Base-by-base conservation (phyloP, 2,797 vertebrate species). In the Thunnus albacares region DNA sequence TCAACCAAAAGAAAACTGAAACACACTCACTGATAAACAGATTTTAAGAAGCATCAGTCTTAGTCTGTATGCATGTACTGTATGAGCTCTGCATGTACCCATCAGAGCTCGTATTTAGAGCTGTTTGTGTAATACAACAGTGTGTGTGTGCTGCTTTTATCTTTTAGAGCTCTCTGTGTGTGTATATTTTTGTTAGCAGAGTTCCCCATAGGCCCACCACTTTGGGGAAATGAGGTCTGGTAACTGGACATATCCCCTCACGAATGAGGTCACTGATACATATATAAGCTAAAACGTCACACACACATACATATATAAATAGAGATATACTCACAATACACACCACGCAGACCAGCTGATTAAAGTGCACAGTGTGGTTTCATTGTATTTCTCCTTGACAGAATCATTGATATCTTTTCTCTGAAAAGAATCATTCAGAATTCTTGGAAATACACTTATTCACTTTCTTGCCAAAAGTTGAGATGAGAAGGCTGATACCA, bases 131-230 rank as follows among this genome's bases (percentile, higher is more conserved):
- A 15, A 56, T 10, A 18, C 11, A 47, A 12, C 28, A 65, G 63
- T 55, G 71, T 66, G 70, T 68, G 30, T 59, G 64, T 41, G 47
- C 49, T 60, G 47, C 15, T 51, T 20, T 30, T 60, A 35, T n/a
- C 7, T 10, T 28, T 55, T 26, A 67, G 3, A 67, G 41, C 15
- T 5, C 28, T 30, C 28, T 53, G 15, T 61, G 53, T 55, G 41
- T 71, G 64, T 75, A 64, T 83, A 26, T 87, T 87, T 86, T 65
- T 59, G 7, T 82, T 88, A 84, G 84, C 81, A 71, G 38, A 53
- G 67, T 45, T 87, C 62, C 75, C 41, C 11, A 6, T 0, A 49
- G 75, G 57, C 71, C 26, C 57, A 72, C 49, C 56, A 61, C 78
- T 81, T 71, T 69, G 43, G 52, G 79, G 75, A 89, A 89, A 74